phyloP scores from a whole-genome alignment of 1,140 invertebrate genomes.

The Zaprionus tsacasi region DNA sequence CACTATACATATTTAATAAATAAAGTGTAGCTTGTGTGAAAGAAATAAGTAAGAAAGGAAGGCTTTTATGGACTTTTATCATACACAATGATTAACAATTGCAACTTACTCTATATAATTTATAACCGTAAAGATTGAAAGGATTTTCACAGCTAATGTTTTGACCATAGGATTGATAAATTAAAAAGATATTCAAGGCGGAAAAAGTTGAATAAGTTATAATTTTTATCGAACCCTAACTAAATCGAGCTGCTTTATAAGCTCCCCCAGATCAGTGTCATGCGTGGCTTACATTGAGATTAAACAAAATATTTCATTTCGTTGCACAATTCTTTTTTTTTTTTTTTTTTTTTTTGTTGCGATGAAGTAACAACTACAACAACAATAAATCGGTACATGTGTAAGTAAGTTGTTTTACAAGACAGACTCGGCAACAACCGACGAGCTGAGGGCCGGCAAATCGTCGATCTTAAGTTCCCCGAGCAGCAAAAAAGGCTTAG shows the following conservation, averaged over 20 bases:
- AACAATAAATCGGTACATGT: constrained; percentile 12
- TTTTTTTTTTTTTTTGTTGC: constrained; percentile 54
- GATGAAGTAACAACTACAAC: constrained; percentile 55
- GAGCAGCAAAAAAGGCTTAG: constrained; percentile 4
- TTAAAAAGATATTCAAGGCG: too few relatives aligned
- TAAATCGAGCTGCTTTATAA: too few relatives aligned
- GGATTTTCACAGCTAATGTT: too few relatives aligned
- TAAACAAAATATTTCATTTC: background rate
- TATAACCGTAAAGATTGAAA: too few relatives aligned
- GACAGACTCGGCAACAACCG: constrained; percentile 24
- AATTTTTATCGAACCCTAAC: too few relatives aligned
- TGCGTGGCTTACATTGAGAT: background rate
- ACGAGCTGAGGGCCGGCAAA: constrained; percentile 21
- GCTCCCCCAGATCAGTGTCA: background rate
- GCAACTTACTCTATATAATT: background rate
- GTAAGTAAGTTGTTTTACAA: constrained; percentile 37
- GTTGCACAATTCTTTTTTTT: constrained; percentile 52
- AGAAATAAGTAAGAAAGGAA: background rate
- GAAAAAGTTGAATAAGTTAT: too few relatives aligned
- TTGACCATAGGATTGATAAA: too few relatives aligned
- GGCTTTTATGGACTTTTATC: background rate
- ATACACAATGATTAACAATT: background rate
- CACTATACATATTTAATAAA: background rate
- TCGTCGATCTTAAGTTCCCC: constrained; percentile 11
- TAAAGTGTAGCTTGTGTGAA: background rate